Conservation (phyloP, 2,113 vertebrate genomes). For the Saccopteryx bilineata region DNA sequence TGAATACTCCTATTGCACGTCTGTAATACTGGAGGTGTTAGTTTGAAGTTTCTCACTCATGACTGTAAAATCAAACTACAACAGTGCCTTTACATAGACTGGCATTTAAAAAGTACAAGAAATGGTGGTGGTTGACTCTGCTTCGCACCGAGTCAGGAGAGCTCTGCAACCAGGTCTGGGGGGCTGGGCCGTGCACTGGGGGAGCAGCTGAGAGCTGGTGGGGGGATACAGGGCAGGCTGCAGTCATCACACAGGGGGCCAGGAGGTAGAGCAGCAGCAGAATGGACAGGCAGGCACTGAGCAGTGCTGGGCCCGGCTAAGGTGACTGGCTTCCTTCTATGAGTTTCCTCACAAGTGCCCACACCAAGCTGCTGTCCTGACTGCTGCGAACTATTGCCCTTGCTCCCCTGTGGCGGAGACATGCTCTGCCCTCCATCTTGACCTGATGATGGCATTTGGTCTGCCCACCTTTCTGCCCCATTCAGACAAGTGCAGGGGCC, state of each 20-base stretch:
- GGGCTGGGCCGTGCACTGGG: background rate
- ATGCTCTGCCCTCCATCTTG: background rate
- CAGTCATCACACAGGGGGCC: background rate
- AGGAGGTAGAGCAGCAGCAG: background rate
- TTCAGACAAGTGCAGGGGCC: constrained; percentile 19
- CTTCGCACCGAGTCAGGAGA: constrained; percentile 67
- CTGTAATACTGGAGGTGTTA: background rate
- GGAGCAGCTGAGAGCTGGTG: background rate
- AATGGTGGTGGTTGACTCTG: constrained; percentile 80
- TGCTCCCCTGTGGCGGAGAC: background rate
- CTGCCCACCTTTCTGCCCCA: background rate
- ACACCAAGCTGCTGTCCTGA: background rate
- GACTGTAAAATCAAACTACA: background rate
- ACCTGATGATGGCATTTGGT: background rate
- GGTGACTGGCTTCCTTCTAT: background rate
- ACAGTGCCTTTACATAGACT: constrained; percentile 37
- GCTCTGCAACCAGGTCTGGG: constrained; percentile 20
- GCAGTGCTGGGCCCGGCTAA: background rate
- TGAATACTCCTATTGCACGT: background rate
- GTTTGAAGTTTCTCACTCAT: constrained; percentile 29
- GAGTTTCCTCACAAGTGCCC: background rate
- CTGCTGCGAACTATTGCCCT: background rate
- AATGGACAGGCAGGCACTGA: background rate
- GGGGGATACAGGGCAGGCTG: background rate
- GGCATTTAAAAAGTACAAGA: constrained; percentile 62